Evolutionary conservation across 2,888 invertebrate genomes (phyloP), one percentile per base, ranked within the genome.

Genomic region (Tetranychus truncatus): DNA sequence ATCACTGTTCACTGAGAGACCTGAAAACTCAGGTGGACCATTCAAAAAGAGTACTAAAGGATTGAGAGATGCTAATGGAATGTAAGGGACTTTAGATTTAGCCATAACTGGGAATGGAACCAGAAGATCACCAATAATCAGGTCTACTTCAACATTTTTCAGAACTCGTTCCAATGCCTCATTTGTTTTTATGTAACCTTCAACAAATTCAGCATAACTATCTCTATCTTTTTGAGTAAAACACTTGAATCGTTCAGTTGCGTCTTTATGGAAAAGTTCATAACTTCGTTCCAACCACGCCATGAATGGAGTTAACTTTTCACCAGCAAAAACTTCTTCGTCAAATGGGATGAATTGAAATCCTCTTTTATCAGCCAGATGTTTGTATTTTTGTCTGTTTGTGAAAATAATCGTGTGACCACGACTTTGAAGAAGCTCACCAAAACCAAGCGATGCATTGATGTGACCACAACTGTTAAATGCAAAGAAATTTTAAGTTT

Each of bases 1-100:
- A 1, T 15, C 34, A 69, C 21, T 69, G 11, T n/a, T 69, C 1
- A 24, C 34, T 21, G 69, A 69, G 11, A 69, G 21, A 24, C 69
- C 69, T 6, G 69, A 69, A 24, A 69, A 69, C 11, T 69, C 20
- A 7, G 69, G 69, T 24, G 69, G 69, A 69, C 69, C 69, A 69
- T 69, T 69, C 5, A 20, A 24, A 15, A 24, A 69, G 21, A 69
- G 69, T 7, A 24, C 20, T 1, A 69, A 24, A 20, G 69, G 69
- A 21, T 69, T 69, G 11, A 20, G 34, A 9, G 69, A 69, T 20
- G 34, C 34, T 20, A 69, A 11, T 20, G 69, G 69, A 69, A 69
- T 69, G 11, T 24, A 20, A 69, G 34, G 20, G 9, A 69, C 11
- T 21, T 69, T 24, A 7, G 69, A 24, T 24, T 69, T 69, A 3